phyloP scores from a whole-genome alignment of 2,113 vertebrate genomes.

The Oncorhynchus masou region DNA sequence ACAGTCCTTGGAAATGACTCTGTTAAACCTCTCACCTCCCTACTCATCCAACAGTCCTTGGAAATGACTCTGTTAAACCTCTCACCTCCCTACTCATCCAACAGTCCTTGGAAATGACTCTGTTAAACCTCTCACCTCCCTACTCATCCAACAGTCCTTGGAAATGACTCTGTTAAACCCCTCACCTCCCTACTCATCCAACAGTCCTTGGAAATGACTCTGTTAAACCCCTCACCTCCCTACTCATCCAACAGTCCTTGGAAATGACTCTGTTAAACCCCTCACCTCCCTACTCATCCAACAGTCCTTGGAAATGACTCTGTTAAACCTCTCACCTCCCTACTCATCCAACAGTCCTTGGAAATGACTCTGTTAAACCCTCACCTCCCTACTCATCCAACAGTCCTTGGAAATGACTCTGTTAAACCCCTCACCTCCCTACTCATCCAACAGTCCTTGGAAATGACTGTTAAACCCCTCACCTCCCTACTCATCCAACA shows the following conservation, averaged over 20 bases:
- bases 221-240: slow-evolving; percentile 17
- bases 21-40: slow-evolving; percentile 30
- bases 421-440: slow-evolving; percentile 18
- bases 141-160: not conserved
- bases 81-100: slow-evolving; percentile 26
- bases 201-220: not conserved
- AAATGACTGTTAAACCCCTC: slow-evolving; percentile 14
- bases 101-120: not conserved
- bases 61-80: not conserved
- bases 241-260: not conserved
- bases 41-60: not conserved
- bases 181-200: slow-evolving; percentile 22
- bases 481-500: slow-evolving; percentile 19
- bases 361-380: slow-evolving; percentile 1
- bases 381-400: slow-evolving; percentile 22
- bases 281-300: slow-evolving; percentile 22
- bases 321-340: slow-evolving; percentile 30
- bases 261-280: not conserved
- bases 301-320: not conserved
- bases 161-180: not conserved
- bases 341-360: not conserved
- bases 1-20: not conserved
- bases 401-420: not conserved
- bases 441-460: not conserved
- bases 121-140: slow-evolving; percentile 30